Conservation (phyloP, 2,888 invertebrate genomes). For the Plutella xylostella region DNA sequence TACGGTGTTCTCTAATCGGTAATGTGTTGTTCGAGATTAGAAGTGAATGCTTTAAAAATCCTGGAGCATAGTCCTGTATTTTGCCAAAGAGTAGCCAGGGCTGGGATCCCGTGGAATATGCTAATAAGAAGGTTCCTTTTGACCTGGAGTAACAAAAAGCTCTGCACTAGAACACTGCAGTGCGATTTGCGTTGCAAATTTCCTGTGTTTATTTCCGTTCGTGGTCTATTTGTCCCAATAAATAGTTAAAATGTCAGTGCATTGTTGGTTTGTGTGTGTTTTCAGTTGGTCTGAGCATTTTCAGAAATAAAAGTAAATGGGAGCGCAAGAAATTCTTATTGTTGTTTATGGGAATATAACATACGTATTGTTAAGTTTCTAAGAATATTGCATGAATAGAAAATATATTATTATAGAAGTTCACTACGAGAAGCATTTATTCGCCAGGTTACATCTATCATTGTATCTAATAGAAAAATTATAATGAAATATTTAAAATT, state of each 20-base stretch:
- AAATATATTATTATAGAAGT: too few relatives aligned
- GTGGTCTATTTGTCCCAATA: conserved; percentile 3
- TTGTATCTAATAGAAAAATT: too few relatives aligned
- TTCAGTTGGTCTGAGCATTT: too few relatives aligned
- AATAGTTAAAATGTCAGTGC: background rate
- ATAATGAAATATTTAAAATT: too few relatives aligned
- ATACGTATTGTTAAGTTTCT: too few relatives aligned
- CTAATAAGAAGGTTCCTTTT: conserved; percentile 61
- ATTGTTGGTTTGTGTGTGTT: background rate
- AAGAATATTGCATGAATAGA: too few relatives aligned
- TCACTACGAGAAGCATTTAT: too few relatives aligned
- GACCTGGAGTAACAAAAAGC: conserved; percentile 64
- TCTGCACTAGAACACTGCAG: conserved; percentile 67
- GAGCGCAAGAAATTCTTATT: too few relatives aligned
- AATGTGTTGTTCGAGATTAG: conserved; percentile 34
- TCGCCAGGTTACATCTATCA: too few relatives aligned
- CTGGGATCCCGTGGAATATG: conserved; percentile 54
- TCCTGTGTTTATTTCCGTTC: conserved; percentile 18
- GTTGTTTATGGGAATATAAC: too few relatives aligned
- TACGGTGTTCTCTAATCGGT: conserved; percentile 52
- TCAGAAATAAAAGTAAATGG: too few relatives aligned
- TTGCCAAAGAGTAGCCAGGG: conserved; percentile 31
- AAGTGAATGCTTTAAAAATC: background rate
- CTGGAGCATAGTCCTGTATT: conserved; percentile 10
- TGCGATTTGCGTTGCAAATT: conserved; percentile 69